Evolutionary conservation across 2,113 vertebrate species (phyloP).

Genomic region (Nestor notabilis): DNA sequence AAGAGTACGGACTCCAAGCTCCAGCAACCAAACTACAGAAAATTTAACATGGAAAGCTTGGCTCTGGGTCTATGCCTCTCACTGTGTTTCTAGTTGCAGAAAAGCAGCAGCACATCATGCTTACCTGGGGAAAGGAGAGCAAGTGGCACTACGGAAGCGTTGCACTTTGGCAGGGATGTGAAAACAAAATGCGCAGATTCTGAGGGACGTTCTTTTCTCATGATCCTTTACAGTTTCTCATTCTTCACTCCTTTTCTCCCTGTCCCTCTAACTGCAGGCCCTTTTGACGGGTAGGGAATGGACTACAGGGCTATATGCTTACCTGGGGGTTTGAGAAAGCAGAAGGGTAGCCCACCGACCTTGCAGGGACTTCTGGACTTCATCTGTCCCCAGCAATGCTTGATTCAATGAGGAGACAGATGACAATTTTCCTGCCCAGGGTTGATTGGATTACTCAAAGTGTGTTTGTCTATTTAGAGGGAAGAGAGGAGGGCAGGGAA

Average conservation of each 20-base stretch:
- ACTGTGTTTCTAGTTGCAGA: not conserved
- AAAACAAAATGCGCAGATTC: not conserved
- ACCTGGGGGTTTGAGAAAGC: not conserved
- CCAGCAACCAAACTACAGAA: not conserved
- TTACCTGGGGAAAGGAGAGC: not conserved
- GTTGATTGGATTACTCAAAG: not conserved
- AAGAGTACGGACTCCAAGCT: not conserved
- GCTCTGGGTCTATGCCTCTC: not conserved
- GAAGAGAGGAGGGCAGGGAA: not conserved
- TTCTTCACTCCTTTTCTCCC: not conserved
- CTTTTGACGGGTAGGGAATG: not conserved
- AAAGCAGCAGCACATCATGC: not conserved
- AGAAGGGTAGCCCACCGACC: not conserved
- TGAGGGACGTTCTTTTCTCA: not conserved
- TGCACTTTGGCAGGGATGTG: not conserved
- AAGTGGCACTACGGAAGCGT: not conserved
- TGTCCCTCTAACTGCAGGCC: not conserved
- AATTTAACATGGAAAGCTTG: not conserved
- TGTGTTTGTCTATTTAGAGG: not conserved
- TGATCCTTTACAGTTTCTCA: not conserved
- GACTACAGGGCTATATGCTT: not conserved
- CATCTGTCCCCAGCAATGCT: not conserved
- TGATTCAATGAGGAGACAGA: not conserved
- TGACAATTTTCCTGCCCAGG: not conserved
- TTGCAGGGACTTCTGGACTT: not conserved